Percentiles rank a stretch among this genome's conserved stretches.
Evolutionary conservation across 2,888 invertebrate species (phyloP).

Genomic region (Hipparchia semele): DNA sequence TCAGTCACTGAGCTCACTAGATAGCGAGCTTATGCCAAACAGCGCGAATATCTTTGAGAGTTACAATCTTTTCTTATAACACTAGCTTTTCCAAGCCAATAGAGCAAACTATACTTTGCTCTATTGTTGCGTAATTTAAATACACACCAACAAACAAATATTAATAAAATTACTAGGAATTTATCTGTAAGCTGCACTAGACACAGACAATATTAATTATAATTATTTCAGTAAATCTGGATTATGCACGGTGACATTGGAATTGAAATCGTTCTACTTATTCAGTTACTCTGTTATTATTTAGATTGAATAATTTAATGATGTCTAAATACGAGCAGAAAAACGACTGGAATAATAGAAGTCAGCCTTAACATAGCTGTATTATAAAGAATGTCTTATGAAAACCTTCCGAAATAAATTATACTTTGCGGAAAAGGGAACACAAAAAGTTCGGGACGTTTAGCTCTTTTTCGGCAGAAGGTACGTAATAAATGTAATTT

Average conservation of each 20-base stretch:
- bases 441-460: conserved; percentile 15
- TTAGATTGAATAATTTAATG: background rate
- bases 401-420: conserved; percentile 19
- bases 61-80: too few species aligned
- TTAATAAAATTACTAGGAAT: too few species aligned
- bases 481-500: conserved; percentile 17
- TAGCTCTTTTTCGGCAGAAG: conserved; percentile 11
- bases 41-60: too few species aligned
- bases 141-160: too few species aligned
- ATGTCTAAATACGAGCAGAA: background rate
- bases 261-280: too few species aligned
- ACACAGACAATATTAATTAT: too few species aligned
- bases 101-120: background rate
- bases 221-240: too few species aligned
- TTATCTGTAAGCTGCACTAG: too few species aligned
- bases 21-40: background rate
- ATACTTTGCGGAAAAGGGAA: conserved; percentile 20
- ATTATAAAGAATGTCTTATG: conserved; percentile 12
- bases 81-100: too few species aligned
- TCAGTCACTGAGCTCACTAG: background rate
- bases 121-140: too few species aligned
- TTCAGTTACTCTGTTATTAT: background rate
- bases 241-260: too few species aligned
- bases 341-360: background rate
- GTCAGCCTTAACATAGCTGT: background rate